Conservation (phyloP, 2,113 vertebrate species). For the Stomatorhinus ivindoensis region DNA sequence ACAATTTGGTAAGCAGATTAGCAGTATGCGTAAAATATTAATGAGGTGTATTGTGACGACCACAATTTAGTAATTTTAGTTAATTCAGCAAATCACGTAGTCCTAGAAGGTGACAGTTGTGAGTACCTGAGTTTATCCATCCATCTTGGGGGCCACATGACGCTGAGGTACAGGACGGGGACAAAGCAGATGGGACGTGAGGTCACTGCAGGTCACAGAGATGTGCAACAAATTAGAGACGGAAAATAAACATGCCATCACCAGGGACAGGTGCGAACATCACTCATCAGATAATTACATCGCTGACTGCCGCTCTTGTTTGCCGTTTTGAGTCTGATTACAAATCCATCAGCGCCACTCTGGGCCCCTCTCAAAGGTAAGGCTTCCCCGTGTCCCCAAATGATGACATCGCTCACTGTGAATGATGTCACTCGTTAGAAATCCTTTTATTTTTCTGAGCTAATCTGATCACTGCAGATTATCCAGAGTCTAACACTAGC, state of each 20-base stretch:
- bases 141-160: not conserved
- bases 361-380: not conserved
- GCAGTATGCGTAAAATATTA: not conserved
- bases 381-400: not conserved
- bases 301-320: not conserved
- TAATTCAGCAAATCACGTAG: not conserved
- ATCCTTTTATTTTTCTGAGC: not conserved
- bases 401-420: not conserved
- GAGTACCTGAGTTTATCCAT: not conserved
- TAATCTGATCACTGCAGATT: not conserved
- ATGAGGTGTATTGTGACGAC: not conserved
- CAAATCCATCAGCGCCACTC: not conserved
- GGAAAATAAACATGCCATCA: not conserved
- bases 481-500: not conserved
- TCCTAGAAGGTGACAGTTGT: not conserved
- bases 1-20: not conserved
- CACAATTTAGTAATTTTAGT: not conserved
- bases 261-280: not conserved
- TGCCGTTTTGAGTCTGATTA: not conserved
- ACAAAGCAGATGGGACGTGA: not conserved
- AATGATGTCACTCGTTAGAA: not conserved
- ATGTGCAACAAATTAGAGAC: not conserved
- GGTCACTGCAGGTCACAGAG: not conserved
- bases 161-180: not conserved
- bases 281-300: not conserved